Conservation (phyloP, 2,113 vertebrate species). For the Proteles cristata region DNA sequence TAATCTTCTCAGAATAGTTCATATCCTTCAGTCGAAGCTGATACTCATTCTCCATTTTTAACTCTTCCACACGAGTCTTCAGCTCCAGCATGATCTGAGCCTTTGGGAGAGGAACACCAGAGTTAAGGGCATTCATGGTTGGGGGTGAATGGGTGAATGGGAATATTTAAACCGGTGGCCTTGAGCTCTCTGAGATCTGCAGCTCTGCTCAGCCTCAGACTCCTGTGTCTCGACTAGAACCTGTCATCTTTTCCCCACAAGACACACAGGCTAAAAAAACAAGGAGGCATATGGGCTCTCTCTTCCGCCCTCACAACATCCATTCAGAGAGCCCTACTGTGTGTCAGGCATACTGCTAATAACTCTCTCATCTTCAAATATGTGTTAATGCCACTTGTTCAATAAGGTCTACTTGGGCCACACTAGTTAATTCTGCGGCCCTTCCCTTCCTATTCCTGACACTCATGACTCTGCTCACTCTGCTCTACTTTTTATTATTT, state of each 20-base stretch:
- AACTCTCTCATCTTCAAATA: not conserved
- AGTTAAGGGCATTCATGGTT: not conserved
- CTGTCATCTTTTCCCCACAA: not conserved
- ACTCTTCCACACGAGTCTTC: conserved; percentile 91
- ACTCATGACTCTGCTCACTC: not conserved
- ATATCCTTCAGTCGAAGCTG: conserved; percentile 94
- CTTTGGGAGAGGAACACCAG: conserved; percentile 82
- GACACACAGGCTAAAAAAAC: not conserved
- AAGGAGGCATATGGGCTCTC: not conserved
- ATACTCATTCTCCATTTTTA: conserved; percentile 95
- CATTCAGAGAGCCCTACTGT: not conserved
- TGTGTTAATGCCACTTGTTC: not conserved
- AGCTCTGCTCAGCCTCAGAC: not conserved
- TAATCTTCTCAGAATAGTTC: conserved; percentile 93
- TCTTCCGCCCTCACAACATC: not conserved
- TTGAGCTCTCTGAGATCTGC: not conserved
- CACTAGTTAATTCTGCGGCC: not conserved
- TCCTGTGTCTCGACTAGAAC: not conserved
- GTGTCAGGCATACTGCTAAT: not conserved
- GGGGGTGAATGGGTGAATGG: fast-evolving
- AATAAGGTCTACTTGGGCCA: not conserved
- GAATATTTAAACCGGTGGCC: not conserved
- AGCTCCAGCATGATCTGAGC: conserved; percentile 92
- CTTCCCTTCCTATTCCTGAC: not conserved
- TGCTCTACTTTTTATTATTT: not conserved